Conservation (phyloP, 2,888 invertebrate genomes). For the Drosophila ustulata region DNA sequence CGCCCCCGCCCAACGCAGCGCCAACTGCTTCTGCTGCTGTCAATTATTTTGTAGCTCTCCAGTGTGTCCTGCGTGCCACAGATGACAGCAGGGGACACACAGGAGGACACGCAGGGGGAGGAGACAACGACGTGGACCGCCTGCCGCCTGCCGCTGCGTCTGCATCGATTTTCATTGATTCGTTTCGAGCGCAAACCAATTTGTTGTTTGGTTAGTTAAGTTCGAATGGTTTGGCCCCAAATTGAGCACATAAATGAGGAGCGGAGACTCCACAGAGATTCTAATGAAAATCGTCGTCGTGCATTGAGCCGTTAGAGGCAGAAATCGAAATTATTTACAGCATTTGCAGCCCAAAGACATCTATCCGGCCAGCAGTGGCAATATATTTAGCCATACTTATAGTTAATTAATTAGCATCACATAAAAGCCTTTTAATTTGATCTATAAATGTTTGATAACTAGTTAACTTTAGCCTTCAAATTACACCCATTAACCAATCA, state of each 20-base stretch:
- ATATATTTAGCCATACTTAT: background rate
- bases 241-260: conserved; percentile 67
- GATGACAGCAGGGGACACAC: conserved; percentile 18
- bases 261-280: conserved; percentile 16
- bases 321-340: conserved; percentile 45
- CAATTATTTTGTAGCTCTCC: conserved; percentile 68
- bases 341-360: background rate
- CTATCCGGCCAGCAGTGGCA: conserved; percentile 2
- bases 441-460: conserved; percentile 13
- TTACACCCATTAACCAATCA: background rate
- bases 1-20: conserved; percentile 49
- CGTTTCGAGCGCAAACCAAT: conserved; percentile 65
- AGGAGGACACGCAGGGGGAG: background rate
- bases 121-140: background rate
- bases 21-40: conserved; percentile 46
- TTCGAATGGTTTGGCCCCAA: conserved; percentile 52
- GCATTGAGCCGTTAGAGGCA: conserved; percentile 16
- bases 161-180: conserved; percentile 58
- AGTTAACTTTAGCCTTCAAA: background rate
- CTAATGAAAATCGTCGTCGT: conserved; percentile 22
- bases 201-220: conserved; percentile 66
- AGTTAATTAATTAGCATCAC: conserved; percentile 22
- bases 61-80: conserved; percentile 57
- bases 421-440: conserved; percentile 18
- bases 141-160: conserved; percentile 23